phyloP scores from a whole-genome alignment of 37 sponge, comb jelly and placozoan genomes.

The Oopsacas minuta region DNA sequence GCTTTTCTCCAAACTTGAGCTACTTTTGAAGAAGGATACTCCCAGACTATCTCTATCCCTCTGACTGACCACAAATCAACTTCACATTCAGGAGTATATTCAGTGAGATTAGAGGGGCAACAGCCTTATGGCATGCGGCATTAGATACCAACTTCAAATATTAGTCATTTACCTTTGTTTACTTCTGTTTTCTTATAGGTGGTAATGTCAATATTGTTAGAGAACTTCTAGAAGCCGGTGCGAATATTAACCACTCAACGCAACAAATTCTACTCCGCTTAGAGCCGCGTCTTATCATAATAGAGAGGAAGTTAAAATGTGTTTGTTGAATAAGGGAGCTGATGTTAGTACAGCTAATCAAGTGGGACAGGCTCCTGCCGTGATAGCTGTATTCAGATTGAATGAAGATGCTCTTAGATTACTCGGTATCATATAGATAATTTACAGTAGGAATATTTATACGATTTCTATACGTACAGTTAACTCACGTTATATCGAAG shows the following conservation, averaged over 20 bases:
- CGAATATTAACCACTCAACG: conserved; percentile 51
- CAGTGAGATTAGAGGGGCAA: conserved; percentile 71
- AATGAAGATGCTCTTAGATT: conserved; percentile 46
- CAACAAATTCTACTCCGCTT: conserved; percentile 69
- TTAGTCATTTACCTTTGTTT: not conserved
- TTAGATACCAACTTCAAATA: not conserved
- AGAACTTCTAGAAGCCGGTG: conserved; percentile 42
- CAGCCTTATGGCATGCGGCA: conserved; percentile 68
- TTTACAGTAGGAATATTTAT: not conserved
- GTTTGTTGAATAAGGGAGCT: conserved; percentile 35
- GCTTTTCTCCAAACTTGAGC: too few species aligned
- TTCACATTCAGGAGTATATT: too few species aligned
- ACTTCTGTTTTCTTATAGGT: conserved; percentile 23
- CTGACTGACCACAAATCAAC: too few species aligned
- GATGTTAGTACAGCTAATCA: conserved; percentile 64
- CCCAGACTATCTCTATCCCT: too few species aligned
- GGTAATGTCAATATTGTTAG: conserved; percentile 54
- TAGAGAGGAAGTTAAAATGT: conserved; percentile 46
- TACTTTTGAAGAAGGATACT: too few species aligned
- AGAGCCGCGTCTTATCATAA: conserved; percentile 77
- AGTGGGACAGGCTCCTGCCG: conserved; percentile 67
- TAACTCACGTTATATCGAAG: too few species aligned
- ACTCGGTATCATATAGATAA: not conserved
- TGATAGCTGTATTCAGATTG: conserved; percentile 62
- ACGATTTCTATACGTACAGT: too few species aligned